phyloP scores from a whole-genome alignment of 2,888 invertebrate species.

The Synergus umbraculus region DNA sequence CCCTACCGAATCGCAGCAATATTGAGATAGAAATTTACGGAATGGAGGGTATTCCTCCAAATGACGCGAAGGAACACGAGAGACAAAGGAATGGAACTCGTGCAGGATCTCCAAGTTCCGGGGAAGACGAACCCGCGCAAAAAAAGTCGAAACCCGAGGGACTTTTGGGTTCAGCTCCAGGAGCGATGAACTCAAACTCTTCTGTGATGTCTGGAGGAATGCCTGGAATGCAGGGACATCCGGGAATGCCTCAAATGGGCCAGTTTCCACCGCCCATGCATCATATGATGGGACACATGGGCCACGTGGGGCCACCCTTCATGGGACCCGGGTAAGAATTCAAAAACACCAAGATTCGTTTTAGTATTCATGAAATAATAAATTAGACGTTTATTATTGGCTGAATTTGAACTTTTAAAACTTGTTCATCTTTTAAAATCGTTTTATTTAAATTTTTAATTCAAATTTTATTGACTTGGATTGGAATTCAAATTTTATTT shows the following conservation, averaged over 20 bases:
- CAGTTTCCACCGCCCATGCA: conserved; percentile 81
- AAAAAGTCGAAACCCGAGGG: conserved; percentile 87
- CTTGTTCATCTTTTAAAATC: no score
- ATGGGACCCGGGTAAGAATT: conserved; percentile 82
- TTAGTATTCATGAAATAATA: no score
- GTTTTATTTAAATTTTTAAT: no score
- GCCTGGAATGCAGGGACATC: conserved; percentile 78
- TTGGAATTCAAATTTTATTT: no score
- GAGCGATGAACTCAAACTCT: conserved; percentile 81
- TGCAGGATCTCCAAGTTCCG: conserved; percentile 88
- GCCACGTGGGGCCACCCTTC: conserved; percentile 86
- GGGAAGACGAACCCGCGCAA: conserved; percentile 89
- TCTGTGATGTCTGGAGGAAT: conserved; percentile 85
- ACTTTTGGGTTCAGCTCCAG: conserved; percentile 82
- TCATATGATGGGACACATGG: conserved; percentile 82
- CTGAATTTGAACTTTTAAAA: no score
- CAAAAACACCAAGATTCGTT: not conserved
- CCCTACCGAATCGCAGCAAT: conserved; percentile 97
- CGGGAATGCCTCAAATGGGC: conserved; percentile 81
- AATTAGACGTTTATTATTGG: no score
- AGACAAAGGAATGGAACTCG: conserved; percentile 86
- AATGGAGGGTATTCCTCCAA: conserved; percentile 99
- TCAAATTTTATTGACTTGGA: no score
- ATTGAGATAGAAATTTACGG: conserved; percentile 99
- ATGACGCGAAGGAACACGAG: conserved; percentile 96